phyloP scores from a whole-genome alignment of 1,140 invertebrate species.

The Aphaenogaster ashmeadi region DNA sequence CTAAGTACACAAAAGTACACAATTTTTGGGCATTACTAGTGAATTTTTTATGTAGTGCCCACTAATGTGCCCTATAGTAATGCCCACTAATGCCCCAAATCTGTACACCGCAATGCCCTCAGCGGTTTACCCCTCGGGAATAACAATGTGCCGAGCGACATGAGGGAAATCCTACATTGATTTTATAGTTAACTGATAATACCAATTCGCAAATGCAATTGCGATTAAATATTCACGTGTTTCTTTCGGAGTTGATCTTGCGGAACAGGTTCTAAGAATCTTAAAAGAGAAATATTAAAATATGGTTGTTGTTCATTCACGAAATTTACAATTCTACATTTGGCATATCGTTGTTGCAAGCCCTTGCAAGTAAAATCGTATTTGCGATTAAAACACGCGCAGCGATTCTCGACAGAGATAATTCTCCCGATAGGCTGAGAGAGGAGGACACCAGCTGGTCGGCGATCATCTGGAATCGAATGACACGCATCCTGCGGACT shows the following conservation, averaged over 20 bases:
- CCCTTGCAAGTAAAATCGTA: background rate
- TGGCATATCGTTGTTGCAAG: slow-evolving; percentile 1
- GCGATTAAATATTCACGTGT: background rate
- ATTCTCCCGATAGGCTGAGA: slow-evolving; percentile 2
- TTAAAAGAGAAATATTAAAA: background rate
- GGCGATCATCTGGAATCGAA: slow-evolving; percentile 72
- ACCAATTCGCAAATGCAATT: background rate
- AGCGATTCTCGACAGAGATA: slow-evolving; percentile 17
- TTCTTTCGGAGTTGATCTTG: background rate
- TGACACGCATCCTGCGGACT: slow-evolving; percentile 79
- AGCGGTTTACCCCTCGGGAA: too few relatives aligned
- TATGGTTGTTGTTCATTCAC: too few relatives aligned
- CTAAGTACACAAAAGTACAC: too few relatives aligned
- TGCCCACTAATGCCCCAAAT: too few relatives aligned
- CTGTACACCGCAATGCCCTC: too few relatives aligned
- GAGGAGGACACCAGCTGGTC: slow-evolving; percentile 66
- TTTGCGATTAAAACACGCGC: background rate
- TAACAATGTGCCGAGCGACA: background rate
- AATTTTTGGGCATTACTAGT: too few relatives aligned
- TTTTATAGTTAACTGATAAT: slow-evolving; percentile 8
- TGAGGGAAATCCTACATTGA: background rate
- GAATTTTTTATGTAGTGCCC: too few relatives aligned
- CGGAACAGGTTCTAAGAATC: background rate
- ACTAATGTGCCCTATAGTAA: too few relatives aligned
- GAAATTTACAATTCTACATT: background rate